These are phyloP conservation scores for Monopis laevigella DNA, from an alignment of 2,888 invertebrate species.

Conservation along the genomic window DNA sequence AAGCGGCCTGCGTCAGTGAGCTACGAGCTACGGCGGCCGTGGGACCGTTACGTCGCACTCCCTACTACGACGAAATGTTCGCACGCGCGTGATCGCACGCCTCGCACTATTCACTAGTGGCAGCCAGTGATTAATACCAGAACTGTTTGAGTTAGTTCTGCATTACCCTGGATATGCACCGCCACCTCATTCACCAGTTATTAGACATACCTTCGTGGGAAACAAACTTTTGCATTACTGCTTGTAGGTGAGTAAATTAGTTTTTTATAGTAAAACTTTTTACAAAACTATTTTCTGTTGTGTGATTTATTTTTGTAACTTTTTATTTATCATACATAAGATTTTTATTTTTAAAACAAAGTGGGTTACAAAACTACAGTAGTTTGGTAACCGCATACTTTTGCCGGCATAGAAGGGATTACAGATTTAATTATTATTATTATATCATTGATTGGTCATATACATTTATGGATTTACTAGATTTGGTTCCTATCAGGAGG, in stretches of 20 bases:
- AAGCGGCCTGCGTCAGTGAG: slow-evolving; percentile 35
- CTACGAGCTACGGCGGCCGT: slow-evolving; percentile 27
- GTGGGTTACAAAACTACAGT: no score
- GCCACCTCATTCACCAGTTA: not conserved
- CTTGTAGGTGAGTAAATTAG: slow-evolving; percentile 6
- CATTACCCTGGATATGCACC: slow-evolving; percentile 3
- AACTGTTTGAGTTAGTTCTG: slow-evolving; percentile 6
- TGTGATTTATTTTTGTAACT: no score
- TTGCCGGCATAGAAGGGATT: no score
- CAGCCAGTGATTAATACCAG: slow-evolving; percentile 51
- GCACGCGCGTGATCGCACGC: slow-evolving; percentile 45
- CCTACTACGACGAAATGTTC: slow-evolving; percentile 33
- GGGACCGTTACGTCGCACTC: not conserved
- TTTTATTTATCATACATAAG: no score
- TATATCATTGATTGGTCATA: no score
- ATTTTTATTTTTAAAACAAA: no score
- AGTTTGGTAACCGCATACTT: no score
- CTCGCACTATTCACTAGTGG: slow-evolving; percentile 44
- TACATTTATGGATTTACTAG: no score
- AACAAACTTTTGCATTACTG: slow-evolving; percentile 5
- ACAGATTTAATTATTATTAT: no score
- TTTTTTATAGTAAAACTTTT: no score
- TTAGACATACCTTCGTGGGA: slow-evolving; percentile 8
- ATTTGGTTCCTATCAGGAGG: no score
- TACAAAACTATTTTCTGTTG: no score